Evolutionary conservation across 2,113 vertebrate species (phyloP).

Genomic region (Lagopus muta): DNA sequence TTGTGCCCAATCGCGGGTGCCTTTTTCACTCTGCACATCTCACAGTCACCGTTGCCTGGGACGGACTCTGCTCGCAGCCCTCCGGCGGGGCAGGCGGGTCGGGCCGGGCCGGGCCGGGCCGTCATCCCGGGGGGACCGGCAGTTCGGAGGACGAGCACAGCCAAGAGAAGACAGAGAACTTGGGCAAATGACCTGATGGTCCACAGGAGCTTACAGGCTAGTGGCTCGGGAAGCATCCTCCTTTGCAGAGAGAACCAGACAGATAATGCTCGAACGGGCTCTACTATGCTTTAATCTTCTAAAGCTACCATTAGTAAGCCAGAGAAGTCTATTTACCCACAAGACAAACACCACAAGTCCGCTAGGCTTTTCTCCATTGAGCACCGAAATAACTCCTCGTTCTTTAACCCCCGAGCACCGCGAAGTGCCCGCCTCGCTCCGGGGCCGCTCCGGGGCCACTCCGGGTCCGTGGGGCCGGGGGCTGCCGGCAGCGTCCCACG

Average conservation of each 20-base stretch:
- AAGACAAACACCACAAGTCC: conserved; percentile 60
- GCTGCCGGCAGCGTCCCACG: not conserved
- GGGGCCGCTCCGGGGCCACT: no score
- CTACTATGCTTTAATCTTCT: conserved; percentile 57
- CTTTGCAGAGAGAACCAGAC: conserved; percentile 1
- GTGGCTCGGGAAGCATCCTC: conserved; percentile 22
- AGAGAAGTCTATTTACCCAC: conserved; percentile 52
- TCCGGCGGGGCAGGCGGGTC: not conserved
- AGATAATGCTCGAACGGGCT: conserved; percentile 39
- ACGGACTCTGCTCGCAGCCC: not conserved
- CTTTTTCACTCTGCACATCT: not conserved
- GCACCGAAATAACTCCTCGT: conserved; percentile 35
- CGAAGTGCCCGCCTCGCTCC: not conserved
- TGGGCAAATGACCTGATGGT: not conserved
- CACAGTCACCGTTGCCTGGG: not conserved
- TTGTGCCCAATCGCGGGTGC: not conserved
- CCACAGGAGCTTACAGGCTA: not conserved
- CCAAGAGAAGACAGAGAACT: not conserved
- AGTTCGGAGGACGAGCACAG: not conserved
- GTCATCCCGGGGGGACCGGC: no score
- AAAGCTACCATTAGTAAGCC: conserved; percentile 58
- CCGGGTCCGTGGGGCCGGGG: not conserved
- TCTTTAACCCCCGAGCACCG: not conserved
- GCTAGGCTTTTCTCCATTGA: conserved; percentile 41
- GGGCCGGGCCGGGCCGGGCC: not conserved